Evolutionary conservation across 2,113 vertebrate genomes (phyloP).

Genomic region (Alaudala cheleensis): DNA sequence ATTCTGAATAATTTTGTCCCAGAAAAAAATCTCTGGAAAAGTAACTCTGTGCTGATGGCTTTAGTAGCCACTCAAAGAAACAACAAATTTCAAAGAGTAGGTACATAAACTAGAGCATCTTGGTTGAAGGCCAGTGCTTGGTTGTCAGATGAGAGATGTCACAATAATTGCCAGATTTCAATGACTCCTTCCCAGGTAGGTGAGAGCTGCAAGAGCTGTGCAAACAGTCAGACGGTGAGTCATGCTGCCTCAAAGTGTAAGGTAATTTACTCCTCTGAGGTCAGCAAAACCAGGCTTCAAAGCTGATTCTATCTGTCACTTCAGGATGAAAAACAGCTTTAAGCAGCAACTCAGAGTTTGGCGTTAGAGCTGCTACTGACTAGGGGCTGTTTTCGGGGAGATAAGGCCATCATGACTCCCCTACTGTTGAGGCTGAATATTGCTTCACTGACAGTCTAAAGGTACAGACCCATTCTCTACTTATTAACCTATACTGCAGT

Average conservation of each 20-base stretch:
- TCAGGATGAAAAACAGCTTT: not conserved
- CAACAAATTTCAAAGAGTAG: not conserved
- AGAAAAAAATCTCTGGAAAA: not conserved
- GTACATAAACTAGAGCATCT: not conserved
- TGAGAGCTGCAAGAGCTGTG: not conserved
- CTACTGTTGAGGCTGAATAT: not conserved
- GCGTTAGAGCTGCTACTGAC: not conserved
- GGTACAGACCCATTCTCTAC: not conserved
- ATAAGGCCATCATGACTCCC: slow-evolving; percentile 3
- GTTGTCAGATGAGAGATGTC: not conserved
- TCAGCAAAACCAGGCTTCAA: slow-evolving; percentile 37
- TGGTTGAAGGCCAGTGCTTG: not conserved
- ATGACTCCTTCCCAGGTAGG: not conserved
- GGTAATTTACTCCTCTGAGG: slow-evolving; percentile 19
- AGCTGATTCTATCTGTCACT: slow-evolving; percentile 18
- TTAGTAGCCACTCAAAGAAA: not conserved
- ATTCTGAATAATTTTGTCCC: not conserved
- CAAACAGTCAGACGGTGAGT: not conserved
- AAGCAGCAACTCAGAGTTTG: not conserved
- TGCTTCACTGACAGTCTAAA: not conserved
- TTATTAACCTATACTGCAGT: not conserved
- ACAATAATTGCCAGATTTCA: not conserved
- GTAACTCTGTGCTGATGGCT: not conserved
- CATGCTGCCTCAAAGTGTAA: not conserved
- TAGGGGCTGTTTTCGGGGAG: not conserved